phyloP scores from a whole-genome alignment of 2,797 vertebrate genomes.

The Thripadectes ignobilis region DNA sequence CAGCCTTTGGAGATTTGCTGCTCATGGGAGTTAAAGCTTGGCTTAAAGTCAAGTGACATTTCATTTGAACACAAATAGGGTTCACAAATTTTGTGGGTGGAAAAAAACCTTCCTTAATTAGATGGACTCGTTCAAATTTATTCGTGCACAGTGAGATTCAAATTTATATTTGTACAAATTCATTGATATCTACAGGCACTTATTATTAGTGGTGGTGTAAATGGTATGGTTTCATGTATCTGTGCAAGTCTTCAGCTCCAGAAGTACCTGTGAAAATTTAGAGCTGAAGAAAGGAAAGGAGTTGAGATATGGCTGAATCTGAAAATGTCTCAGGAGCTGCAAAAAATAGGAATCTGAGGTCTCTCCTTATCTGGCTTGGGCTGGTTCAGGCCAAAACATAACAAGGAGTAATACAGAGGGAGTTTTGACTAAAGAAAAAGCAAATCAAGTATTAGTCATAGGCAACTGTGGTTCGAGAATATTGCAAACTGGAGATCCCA shows the following conservation, averaged over 20 bases:
- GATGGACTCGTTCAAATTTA: background rate
- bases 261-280: background rate
- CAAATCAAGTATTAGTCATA: background rate
- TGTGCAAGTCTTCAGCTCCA: background rate
- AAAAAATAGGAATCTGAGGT: fast-evolving
- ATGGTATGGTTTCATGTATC: background rate
- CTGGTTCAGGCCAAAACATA: background rate
- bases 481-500: background rate
- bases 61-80: background rate
- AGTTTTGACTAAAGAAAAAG: background rate
- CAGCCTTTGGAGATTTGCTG: background rate
- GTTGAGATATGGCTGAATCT: background rate
- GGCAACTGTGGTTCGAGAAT: background rate
- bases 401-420: background rate
- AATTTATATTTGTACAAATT: background rate
- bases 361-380: background rate
- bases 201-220: background rate
- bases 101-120: background rate
- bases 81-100: background rate
- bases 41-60: background rate
- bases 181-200: no score
- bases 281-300: background rate
- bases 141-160: background rate
- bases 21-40: background rate
- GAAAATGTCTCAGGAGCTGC: background rate